These are phyloP conservation scores for Augiades crinisus DNA, from an alignment of 2,888 invertebrate genomes.

Conservation along the genomic window DNA sequence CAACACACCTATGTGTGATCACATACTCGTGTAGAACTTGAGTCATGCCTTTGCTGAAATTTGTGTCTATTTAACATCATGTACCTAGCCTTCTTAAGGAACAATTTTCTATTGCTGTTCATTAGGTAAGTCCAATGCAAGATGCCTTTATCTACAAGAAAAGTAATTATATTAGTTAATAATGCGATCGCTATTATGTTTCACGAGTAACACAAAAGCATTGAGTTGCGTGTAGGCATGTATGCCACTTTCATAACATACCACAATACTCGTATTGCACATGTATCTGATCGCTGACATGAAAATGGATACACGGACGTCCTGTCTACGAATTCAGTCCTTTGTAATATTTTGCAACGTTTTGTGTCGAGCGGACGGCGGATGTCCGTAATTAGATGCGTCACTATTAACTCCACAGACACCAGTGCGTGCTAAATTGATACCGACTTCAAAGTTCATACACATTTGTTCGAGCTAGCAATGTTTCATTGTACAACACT, in stretches of 20 bases:
- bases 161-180: constrained; percentile 1
- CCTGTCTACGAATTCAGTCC: constrained; percentile 46
- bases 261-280: constrained; percentile 17
- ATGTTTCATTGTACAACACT: too few relatives aligned
- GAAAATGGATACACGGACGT: constrained; percentile 35
- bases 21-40: too few relatives aligned
- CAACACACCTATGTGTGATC: too few relatives aligned
- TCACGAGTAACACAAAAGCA: constrained; percentile 11
- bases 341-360: constrained; percentile 52
- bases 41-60: too few relatives aligned
- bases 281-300: constrained; percentile 21
- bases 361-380: constrained; percentile 50
- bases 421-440: constrained; percentile 29
- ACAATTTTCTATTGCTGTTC: too few relatives aligned
- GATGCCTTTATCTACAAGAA: neutral
- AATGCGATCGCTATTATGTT: neutral
- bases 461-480: constrained; percentile 3
- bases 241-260: constrained; percentile 17
- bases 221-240: constrained; percentile 11
- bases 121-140: too few relatives aligned
- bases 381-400: constrained; percentile 56
- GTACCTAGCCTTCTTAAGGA: too few relatives aligned
- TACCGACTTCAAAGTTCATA: constrained; percentile 4
- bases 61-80: too few relatives aligned
- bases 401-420: constrained; percentile 42